phyloP scores from a whole-genome alignment of 30 jellyfish, hydroid and myxozoan genomes.

The Nemopilema nomurai region DNA sequence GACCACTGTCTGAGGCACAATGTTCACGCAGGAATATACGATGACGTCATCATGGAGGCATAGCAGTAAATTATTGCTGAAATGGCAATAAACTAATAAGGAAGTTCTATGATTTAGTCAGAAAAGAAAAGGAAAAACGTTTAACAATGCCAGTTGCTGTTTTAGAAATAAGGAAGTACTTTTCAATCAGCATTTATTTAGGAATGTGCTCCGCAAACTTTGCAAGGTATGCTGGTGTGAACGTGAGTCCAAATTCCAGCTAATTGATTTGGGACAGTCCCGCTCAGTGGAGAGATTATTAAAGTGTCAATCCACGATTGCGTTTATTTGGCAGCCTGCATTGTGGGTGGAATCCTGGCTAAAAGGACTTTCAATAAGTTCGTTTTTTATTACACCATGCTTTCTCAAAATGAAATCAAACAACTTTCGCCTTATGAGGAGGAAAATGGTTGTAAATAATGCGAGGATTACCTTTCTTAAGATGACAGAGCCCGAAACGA shows the following conservation, averaged over 20 bases:
- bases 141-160: neutral
- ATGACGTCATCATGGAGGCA: no score
- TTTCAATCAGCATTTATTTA: no score
- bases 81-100: no score
- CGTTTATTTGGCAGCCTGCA: neutral
- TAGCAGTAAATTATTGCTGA: no score
- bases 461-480: neutral
- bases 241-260: no score
- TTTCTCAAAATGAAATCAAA: neutral
- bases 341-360: neutral
- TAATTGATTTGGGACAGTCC: no score
- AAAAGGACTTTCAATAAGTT: neutral
- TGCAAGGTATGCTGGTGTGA: no score
- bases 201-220: no score
- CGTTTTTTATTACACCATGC: neutral
- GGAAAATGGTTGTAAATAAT: neutral
- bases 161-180: neutral
- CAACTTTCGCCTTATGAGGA: neutral
- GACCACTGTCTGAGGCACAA: no score
- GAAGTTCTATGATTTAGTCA: neutral
- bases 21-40: no score
- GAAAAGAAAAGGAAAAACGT: neutral
- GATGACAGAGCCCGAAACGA: conserved; percentile 5
- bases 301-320: no score
- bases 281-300: no score